A percentile compares a stretch with the other conserved stretches of the same genome.
These are phyloP conservation scores for Chelonus formosanus DNA, from an alignment of 2,888 invertebrate genomes.

Conservation along the genomic window DNA sequence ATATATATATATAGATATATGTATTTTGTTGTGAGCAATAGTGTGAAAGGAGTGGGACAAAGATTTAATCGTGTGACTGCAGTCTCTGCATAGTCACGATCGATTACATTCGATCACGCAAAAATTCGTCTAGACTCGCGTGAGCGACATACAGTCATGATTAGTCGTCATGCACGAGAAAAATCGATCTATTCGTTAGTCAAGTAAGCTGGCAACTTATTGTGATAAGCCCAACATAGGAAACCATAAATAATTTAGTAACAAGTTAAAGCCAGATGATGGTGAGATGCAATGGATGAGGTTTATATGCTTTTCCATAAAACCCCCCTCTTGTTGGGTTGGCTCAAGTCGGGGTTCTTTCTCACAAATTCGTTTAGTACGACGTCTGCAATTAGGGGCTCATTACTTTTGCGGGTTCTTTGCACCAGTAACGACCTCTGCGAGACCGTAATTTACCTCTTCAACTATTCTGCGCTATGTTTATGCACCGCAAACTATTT, in stretches of 20 bases:
- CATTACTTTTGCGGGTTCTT: conserved; percentile 49
- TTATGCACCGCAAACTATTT: conserved; percentile 45
- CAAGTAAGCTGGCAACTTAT: neutral
- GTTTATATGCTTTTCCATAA: neutral
- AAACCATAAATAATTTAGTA: too few species aligned
- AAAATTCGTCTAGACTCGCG: conserved; percentile 10
- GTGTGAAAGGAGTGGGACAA: conserved; percentile 13
- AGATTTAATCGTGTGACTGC: conserved; percentile 5
- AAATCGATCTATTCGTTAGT: conserved; percentile 4
- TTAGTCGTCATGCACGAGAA: conserved; percentile 8
- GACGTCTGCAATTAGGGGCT: conserved; percentile 51
- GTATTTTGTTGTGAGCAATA: neutral
- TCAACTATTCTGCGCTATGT: conserved; percentile 46
- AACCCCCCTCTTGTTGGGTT: neutral
- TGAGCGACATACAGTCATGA: conserved; percentile 3
- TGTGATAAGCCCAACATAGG: too few species aligned
- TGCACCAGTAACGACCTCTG: conserved; percentile 31
- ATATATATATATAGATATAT: neutral
- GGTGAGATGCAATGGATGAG: neutral
- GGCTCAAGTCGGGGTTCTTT: neutral
- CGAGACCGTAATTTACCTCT: conserved; percentile 44
- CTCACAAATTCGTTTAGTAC: conserved; percentile 39
- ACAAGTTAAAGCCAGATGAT: too few species aligned
- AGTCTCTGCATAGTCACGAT: neutral
- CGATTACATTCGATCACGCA: conserved; percentile 14